Conservation (phyloP, 2,797 vertebrate genomes). For the Xenentodon cancila region DNA sequence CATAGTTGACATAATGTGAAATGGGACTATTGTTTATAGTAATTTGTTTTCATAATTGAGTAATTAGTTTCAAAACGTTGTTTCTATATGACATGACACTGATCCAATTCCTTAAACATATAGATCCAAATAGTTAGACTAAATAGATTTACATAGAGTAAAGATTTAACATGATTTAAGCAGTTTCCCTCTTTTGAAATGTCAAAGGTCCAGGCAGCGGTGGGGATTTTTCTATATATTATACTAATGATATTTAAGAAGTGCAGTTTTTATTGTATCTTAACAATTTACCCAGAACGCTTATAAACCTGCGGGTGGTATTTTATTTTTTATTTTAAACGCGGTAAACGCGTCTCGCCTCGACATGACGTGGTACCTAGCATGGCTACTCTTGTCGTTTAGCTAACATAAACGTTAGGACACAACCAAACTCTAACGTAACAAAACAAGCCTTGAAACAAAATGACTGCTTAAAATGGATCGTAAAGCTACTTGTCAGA, state of each 20-base stretch:
- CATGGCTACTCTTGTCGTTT: constrained; percentile 37
- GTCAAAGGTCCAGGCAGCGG: background rate
- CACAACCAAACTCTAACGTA: constrained; percentile 1
- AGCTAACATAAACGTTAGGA: constrained; percentile 41
- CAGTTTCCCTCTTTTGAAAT: background rate
- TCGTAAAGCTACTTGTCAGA: background rate
- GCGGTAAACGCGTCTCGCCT: background rate
- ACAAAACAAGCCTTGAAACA: constrained; percentile 2
- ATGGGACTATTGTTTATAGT: background rate
- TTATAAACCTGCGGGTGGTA: background rate
- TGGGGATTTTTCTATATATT: background rate
- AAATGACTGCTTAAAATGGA: fast-evolving
- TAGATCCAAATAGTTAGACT: background rate
- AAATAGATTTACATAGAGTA: no score
- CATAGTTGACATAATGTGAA: background rate
- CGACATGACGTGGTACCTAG: constrained; percentile 34
- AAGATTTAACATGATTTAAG: background rate
- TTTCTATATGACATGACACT: no score
- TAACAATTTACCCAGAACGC: background rate
- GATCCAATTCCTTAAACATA: background rate
- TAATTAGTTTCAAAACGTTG: no score
- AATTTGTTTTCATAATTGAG: no score
- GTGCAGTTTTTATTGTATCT: background rate
- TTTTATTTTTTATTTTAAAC: background rate
- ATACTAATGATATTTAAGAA: background rate